Evolutionary conservation across 1,140 invertebrate species (phyloP).

Genomic region (Brachionus plicatilis): DNA sequence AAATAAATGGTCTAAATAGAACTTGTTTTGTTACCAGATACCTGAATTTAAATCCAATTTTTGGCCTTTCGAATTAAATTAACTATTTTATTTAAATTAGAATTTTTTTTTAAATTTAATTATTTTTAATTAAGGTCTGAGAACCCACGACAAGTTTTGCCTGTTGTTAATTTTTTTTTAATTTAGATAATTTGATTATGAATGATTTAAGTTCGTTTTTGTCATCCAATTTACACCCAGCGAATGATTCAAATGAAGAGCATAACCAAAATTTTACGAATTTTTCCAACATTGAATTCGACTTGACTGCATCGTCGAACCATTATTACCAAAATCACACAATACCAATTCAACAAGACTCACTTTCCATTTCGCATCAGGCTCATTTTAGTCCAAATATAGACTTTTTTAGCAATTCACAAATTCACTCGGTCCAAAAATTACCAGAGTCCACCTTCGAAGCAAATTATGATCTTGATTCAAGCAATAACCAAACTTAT

Average conservation of each 20-base stretch:
- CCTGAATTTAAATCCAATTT: slow-evolving; percentile 21
- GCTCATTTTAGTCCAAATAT: neutral
- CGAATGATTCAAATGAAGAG: neutral
- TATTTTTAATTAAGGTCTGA: neutral
- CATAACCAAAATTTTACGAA: slow-evolving; percentile 10
- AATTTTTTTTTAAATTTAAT: neutral
- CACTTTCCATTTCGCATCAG: neutral
- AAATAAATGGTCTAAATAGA: neutral
- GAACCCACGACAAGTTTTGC: neutral
- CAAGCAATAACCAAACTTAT: neutral
- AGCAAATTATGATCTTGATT: neutral
- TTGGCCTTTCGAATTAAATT: neutral
- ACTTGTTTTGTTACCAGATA: neutral
- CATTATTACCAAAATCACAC: neutral
- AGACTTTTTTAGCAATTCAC: neutral
- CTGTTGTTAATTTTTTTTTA: neutral
- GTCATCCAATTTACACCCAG: slow-evolving; percentile 11
- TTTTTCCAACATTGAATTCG: slow-evolving; percentile 8
- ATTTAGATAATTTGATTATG: slow-evolving; percentile 33
- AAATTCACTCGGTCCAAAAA: neutral
- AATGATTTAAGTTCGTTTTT: slow-evolving; percentile 35
- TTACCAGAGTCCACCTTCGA: neutral
- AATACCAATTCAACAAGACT: neutral
- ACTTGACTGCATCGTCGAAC: neutral
- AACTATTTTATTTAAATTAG: neutral